Percentiles rank a stretch among this genome's conserved stretches.
Conservation (phyloP, 2,888 invertebrate species). For the Archips crataeganus region DNA sequence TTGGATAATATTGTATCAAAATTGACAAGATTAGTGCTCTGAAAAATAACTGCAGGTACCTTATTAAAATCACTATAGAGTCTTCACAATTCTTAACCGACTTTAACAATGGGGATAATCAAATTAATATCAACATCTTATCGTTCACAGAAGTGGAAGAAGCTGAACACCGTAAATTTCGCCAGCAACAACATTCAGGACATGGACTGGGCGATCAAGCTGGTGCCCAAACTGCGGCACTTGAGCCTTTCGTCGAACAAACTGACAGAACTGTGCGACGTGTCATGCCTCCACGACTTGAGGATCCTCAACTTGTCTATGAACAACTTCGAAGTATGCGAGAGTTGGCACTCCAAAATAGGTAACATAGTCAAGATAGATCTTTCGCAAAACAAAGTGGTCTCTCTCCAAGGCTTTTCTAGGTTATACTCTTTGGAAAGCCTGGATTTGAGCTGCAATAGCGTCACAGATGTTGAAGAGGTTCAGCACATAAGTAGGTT, state of each 20-base stretch:
- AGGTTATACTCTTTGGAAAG: constrained; percentile 94
- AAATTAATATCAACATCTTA: constrained; percentile 42
- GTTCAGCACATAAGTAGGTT: constrained; percentile 92
- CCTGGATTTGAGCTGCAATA: constrained; percentile 95
- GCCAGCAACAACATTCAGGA: constrained; percentile 91
- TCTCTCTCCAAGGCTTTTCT: constrained; percentile 89
- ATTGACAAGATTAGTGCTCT: no score
- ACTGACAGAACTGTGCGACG: constrained; percentile 90
- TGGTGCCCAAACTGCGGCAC: constrained; percentile 90
- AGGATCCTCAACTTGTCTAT: constrained; percentile 92
- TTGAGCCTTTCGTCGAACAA: constrained; percentile 93
- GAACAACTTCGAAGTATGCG: constrained; percentile 90
- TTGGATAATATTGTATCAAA: no score
- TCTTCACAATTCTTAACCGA: no score
- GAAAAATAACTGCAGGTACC: no score
- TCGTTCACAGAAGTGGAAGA: constrained; percentile 88
- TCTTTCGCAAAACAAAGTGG: constrained; percentile 93
- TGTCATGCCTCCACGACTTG: constrained; percentile 92
- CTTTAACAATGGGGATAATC: constrained; percentile 34
- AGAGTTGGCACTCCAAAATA: constrained; percentile 93
- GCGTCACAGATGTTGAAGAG: constrained; percentile 92
- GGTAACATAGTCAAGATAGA: constrained; percentile 95
- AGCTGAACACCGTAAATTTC: constrained; percentile 90
- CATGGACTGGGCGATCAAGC: constrained; percentile 93
- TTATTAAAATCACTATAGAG: no score